Percentiles rank a stretch among this genome's conserved stretches.
phyloP scores from a whole-genome alignment of 2,888 invertebrate genomes.

The Agrotis segetum region DNA sequence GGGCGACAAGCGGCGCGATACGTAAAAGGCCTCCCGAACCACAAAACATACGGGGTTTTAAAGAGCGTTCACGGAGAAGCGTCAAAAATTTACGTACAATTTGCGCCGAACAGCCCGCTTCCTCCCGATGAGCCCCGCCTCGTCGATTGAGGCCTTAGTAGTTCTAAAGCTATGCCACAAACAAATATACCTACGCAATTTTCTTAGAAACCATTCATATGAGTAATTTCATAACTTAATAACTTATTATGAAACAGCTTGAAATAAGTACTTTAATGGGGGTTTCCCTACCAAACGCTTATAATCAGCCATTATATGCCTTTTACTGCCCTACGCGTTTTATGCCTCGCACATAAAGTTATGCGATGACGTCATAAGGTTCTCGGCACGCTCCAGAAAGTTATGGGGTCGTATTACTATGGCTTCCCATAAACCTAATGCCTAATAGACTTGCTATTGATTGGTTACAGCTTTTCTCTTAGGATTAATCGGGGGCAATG shows the following conservation, averaged over 20 bases:
- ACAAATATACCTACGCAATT: background rate
- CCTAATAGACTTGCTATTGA: conserved; percentile 13
- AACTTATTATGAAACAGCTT: conserved; percentile 2
- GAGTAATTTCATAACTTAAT: conserved; percentile 29
- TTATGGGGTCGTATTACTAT: conserved; percentile 30
- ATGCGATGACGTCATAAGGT: conserved; percentile 29
- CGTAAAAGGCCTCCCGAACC: too few species aligned
- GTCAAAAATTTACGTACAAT: too few species aligned
- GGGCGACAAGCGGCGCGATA: too few species aligned
- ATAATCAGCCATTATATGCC: conserved; percentile 9
- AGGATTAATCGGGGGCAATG: background rate
- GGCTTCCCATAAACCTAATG: conserved; percentile 19
- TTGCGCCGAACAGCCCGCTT: too few species aligned
- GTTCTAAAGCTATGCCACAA: conserved; percentile 2
- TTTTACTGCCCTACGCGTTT: conserved; percentile 17
- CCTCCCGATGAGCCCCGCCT: too few species aligned
- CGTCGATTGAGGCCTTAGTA: background rate
- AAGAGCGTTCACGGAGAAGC: too few species aligned
- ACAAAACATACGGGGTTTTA: too few species aligned
- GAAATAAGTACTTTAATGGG: conserved; percentile 22
- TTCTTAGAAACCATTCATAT: conserved; percentile 10
- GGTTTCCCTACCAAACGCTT: conserved; percentile 6
- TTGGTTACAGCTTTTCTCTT: background rate
- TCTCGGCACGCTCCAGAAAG: conserved; percentile 5
- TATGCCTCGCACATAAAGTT: conserved; percentile 1